phyloP scores from a whole-genome alignment of 2,113 vertebrate genomes.

The Platanista minor region DNA sequence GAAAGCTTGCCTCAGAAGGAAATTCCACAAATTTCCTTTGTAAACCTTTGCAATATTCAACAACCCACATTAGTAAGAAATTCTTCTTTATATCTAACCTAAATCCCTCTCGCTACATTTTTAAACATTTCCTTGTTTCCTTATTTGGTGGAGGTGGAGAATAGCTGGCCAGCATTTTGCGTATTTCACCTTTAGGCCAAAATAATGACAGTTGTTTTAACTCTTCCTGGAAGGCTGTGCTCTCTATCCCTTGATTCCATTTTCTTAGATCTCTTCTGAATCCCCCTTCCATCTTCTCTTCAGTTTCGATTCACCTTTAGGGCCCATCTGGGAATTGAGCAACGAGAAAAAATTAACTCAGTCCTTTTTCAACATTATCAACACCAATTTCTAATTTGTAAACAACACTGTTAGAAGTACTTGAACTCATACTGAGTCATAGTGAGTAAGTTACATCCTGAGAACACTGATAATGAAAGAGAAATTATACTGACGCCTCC shows the following conservation, averaged over 20 bases:
- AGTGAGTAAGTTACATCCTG: not conserved
- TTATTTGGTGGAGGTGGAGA: not conserved
- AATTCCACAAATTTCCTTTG: constrained; percentile 46
- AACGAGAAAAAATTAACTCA: not conserved
- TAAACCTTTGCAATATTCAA: constrained; percentile 26
- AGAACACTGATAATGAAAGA: not conserved
- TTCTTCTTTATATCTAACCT: constrained; percentile 33
- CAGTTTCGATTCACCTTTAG: not conserved
- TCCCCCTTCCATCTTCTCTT: not conserved
- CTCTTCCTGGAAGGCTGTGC: not conserved
- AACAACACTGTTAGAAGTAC: not conserved
- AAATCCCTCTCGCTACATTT: constrained; percentile 4
- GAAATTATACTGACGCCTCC: not conserved
- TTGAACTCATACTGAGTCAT: constrained; percentile 25
- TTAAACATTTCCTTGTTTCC: not conserved
- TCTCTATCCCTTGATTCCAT: not conserved
- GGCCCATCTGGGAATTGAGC: not conserved
- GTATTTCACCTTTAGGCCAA: not conserved
- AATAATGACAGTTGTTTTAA: not conserved
- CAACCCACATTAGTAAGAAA: constrained; percentile 24
- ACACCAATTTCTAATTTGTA: not conserved
- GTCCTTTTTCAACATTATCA: constrained; percentile 4
- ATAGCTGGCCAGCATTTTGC: not conserved
- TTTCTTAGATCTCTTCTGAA: not conserved
- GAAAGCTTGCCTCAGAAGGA: not conserved